phyloP scores from a whole-genome alignment of 2,797 vertebrate species.

The Esox masquinongy region DNA sequence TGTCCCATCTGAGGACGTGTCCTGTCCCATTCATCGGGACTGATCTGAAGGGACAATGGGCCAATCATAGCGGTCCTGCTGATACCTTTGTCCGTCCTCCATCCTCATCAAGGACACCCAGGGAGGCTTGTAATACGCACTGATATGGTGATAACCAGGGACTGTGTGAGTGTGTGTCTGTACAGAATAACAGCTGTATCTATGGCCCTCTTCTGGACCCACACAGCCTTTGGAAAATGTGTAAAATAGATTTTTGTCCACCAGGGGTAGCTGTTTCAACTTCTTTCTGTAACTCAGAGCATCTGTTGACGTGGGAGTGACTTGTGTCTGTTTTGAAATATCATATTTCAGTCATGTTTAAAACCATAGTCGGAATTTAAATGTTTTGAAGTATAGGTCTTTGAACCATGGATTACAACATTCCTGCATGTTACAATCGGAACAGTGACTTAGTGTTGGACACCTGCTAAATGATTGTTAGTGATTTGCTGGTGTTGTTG shows the following conservation, averaged over 20 bases:
- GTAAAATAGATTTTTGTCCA: neutral
- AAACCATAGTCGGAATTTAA: neutral
- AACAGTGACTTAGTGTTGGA: neutral
- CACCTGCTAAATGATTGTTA: neutral
- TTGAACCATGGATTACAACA: no score
- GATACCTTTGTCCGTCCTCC: slow-evolving; percentile 7
- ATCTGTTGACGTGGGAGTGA: neutral
- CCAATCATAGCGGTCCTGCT: slow-evolving; percentile 4
- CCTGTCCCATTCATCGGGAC: neutral
- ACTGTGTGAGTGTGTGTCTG: neutral
- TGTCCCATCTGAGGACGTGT: slow-evolving; percentile 24
- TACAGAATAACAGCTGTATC: neutral
- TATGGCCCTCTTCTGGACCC: neutral
- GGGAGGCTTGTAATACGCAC: neutral
- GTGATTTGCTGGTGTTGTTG: neutral
- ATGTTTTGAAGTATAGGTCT: no score
- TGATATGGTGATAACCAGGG: neutral
- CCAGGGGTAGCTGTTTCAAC: neutral
- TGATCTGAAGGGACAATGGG: slow-evolving; percentile 9
- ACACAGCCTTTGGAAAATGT: neutral
- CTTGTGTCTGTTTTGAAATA: neutral
- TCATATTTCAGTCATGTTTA: neutral
- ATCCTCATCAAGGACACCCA: slow-evolving; percentile 12
- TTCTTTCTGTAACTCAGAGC: neutral
- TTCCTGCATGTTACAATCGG: neutral